Evolutionary conservation across 2,888 invertebrate genomes (phyloP), one percentile per base, ranked within the genome.

Genomic region (Petrolisthes cinctipes): DNA sequence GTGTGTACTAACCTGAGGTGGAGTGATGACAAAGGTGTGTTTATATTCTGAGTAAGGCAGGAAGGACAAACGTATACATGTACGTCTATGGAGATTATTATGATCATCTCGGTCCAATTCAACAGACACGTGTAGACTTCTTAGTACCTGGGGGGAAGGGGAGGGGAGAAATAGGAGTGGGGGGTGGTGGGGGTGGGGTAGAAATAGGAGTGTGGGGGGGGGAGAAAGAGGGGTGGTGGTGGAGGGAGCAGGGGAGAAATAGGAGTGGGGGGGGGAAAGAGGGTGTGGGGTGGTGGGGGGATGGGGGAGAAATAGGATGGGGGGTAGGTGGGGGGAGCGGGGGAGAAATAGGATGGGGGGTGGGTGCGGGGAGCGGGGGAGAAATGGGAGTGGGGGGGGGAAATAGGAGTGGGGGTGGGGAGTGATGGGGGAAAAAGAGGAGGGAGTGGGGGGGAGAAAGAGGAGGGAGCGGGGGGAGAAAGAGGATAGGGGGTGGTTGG

Each of bases 41-140:
- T 95, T 95, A 92, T 98, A 98, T 61, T 95, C 95, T 51, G 95
- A 93, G 75, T 95, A 93, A 0, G 97, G 96, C 85, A 98, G 93
- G 92, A 97, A 97, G 54, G 94, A 93, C 91, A 98, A 95, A 9
- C 93, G 94, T 91, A 98, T 92, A 0, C 94, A 94, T 91, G 96
- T 97, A 81, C 94, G 94, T 90, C 96, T 93, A 83, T 92, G 92
- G 90, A 94, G 93, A 73, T 91, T 87, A 17, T 91, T 92, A 85
- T 14, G 90, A 85, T 5, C 76, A 1, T 76, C 54, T n/a, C 56
- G 66, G 23, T 86, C 75, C 1, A 86, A 81, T 0, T 51, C 37
- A n/a, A 76, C 37, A 14, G 66, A 83, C 37, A 89, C 86, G 37
- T 57, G 53, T 51, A 89, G 37, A 4, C 75, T 20, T 17, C 66